Percentiles rank a stretch among this genome's conserved stretches.
These are phyloP conservation scores for Epinephelus lanceolatus DNA, from an alignment of 2,113 vertebrate species.

Conservation along the genomic window DNA sequence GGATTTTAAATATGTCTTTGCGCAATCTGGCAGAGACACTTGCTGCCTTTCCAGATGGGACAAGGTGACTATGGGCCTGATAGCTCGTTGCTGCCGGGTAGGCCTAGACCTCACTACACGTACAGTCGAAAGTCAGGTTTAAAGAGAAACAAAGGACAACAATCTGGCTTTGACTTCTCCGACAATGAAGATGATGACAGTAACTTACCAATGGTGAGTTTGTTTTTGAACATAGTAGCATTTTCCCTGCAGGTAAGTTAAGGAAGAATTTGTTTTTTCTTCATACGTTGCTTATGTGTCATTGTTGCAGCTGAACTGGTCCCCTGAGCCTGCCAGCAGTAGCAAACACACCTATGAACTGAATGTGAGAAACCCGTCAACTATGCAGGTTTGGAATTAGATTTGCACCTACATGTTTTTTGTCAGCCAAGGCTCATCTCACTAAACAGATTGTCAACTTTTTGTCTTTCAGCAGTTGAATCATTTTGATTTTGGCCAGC, in stretches of 20 bases:
- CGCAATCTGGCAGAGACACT: slow-evolving; percentile 80
- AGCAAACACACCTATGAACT: slow-evolving; percentile 46
- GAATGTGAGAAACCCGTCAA: slow-evolving; percentile 38
- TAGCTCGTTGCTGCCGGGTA: slow-evolving; percentile 49
- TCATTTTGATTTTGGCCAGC: slow-evolving; percentile 29
- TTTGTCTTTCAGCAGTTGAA: slow-evolving; percentile 49
- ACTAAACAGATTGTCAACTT: background rate
- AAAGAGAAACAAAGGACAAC: slow-evolving; percentile 45
- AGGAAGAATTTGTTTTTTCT: background rate
- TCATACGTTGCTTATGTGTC: slow-evolving; percentile 11
- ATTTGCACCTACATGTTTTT: background rate
- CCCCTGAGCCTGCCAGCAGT: slow-evolving; percentile 13
- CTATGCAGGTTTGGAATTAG: slow-evolving; percentile 66
- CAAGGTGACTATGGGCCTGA: slow-evolving; percentile 59
- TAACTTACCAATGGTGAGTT: slow-evolving; percentile 61
- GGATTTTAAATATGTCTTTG: slow-evolving; percentile 33
- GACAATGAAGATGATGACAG: slow-evolving; percentile 80
- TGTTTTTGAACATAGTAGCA: background rate
- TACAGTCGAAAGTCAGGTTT: slow-evolving; percentile 71
- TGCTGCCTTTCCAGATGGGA: slow-evolving; percentile 81
- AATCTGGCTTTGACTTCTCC: slow-evolving; percentile 59
- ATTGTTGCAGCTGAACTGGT: slow-evolving; percentile 51
- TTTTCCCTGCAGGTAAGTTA: background rate
- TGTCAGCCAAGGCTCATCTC: background rate
- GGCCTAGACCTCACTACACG: slow-evolving; percentile 73